Conservation (phyloP, 2,797 vertebrate genomes). For the Coendou prehensilis region DNA sequence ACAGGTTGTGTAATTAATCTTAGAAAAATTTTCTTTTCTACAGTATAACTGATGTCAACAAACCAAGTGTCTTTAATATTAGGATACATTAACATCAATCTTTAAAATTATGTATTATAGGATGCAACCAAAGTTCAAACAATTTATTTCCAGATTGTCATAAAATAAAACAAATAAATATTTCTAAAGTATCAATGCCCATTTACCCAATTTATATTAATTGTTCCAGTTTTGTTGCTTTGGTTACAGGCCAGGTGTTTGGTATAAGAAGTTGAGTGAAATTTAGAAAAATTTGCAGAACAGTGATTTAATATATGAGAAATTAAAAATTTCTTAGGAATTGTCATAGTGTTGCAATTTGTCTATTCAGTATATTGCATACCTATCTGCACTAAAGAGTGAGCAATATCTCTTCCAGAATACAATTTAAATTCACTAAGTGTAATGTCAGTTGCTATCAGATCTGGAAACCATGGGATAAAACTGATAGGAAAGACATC, state of each 20-base stretch:
- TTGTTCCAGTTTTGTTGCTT: slow-evolving; percentile 28
- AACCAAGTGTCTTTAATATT: neutral
- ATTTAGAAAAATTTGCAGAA: slow-evolving; percentile 30
- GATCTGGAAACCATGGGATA: neutral
- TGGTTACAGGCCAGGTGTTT: neutral
- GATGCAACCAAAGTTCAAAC: slow-evolving; percentile 69
- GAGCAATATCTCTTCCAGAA: slow-evolving; percentile 6
- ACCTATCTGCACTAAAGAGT: neutral
- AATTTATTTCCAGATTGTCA: neutral
- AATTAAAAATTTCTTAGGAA: neutral
- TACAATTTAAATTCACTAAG: slow-evolving; percentile 27
- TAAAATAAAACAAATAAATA: slow-evolving; percentile 57
- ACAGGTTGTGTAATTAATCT: slow-evolving; percentile 39
- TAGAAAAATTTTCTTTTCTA: slow-evolving; percentile 48
- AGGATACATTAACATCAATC: slow-evolving; percentile 61
- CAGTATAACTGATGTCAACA: slow-evolving; percentile 63
- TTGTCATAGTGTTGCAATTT: neutral
- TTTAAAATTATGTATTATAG: slow-evolving; percentile 64
- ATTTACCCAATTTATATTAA: slow-evolving; percentile 42
- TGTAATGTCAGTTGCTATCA: neutral
- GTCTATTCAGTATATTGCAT: neutral
- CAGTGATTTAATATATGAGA: neutral
- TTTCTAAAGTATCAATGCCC: neutral
- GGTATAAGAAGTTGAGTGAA: neutral
- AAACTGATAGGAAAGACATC: slow-evolving; percentile 5